Evolutionary conservation across 2,113 vertebrate genomes (phyloP).

Genomic region (Rhagologus leucostigma): DNA sequence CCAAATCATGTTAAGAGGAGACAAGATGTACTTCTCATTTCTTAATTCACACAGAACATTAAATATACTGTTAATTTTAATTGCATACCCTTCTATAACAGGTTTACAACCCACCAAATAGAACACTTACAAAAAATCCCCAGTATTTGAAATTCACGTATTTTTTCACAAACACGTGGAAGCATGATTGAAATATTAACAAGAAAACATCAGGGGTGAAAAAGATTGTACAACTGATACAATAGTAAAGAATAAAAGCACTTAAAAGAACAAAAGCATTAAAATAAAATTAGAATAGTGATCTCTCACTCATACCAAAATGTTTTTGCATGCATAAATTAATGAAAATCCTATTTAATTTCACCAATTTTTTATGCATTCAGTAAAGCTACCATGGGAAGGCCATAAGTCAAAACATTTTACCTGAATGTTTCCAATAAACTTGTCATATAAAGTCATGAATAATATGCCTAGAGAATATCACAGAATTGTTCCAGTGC

Average conservation of each 20-base stretch:
- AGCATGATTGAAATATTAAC: background rate
- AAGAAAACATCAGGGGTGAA: background rate
- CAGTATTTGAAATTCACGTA: background rate
- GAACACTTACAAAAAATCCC: background rate
- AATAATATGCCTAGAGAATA: background rate
- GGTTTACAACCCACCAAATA: background rate
- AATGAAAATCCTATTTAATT: background rate
- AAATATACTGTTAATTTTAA: background rate
- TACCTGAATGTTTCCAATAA: background rate
- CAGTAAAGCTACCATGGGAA: background rate
- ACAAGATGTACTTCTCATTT: background rate
- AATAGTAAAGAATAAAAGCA: background rate
- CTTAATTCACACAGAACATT: background rate
- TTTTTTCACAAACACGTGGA: background rate
- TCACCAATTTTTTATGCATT: background rate
- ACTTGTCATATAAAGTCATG: background rate
- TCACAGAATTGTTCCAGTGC: background rate
- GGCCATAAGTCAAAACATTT: background rate
- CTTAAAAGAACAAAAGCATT: background rate
- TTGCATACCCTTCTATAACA: background rate
- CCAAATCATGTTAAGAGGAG: background rate
- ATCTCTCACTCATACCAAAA: background rate
- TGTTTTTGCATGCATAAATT: background rate
- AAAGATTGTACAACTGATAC: background rate
- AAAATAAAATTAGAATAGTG: constrained; percentile 8